Conservation (phyloP, 2,797 vertebrate species). For the Poeciliopsis presidionis region DNA sequence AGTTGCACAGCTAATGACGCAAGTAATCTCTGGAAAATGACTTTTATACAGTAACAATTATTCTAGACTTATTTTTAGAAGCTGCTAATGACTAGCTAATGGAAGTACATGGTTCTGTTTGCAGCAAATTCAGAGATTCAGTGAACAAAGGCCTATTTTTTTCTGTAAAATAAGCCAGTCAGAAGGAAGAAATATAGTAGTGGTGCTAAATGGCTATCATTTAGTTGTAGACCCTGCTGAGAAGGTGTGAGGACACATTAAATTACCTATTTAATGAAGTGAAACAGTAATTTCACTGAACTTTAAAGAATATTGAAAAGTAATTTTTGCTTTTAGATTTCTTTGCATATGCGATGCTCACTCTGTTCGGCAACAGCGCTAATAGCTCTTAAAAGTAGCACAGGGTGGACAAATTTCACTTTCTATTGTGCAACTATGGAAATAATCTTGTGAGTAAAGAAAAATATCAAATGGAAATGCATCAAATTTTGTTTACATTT, state of each 20-base stretch:
- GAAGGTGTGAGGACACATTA: not conserved
- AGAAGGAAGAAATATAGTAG: not conserved
- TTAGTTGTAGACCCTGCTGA: not conserved
- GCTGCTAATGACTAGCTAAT: not conserved
- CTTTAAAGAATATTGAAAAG: not conserved
- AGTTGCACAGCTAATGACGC: not conserved
- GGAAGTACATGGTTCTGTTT: not conserved
- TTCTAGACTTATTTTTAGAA: not conserved
- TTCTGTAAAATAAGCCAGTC: not conserved
- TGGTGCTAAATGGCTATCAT: not conserved
- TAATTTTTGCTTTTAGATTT: not conserved
- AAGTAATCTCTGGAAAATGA: not conserved
- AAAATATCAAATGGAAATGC: not conserved
- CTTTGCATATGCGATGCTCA: not conserved
- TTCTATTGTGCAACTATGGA: not conserved
- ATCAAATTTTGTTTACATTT: not conserved
- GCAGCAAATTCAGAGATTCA: not conserved
- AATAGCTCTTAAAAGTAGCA: not conserved
- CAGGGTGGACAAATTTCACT: not conserved
- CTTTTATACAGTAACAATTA: not conserved
- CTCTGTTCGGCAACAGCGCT: not conserved
- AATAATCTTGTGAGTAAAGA: not conserved
- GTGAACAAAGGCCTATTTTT: not conserved
- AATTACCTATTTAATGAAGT: not conserved
- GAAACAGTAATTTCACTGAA: not conserved